Percentiles rank a stretch among this genome's conserved stretches.
Conservation (phyloP, 92 coral and sea anemone genomes). For the Porites evermanni region DNA sequence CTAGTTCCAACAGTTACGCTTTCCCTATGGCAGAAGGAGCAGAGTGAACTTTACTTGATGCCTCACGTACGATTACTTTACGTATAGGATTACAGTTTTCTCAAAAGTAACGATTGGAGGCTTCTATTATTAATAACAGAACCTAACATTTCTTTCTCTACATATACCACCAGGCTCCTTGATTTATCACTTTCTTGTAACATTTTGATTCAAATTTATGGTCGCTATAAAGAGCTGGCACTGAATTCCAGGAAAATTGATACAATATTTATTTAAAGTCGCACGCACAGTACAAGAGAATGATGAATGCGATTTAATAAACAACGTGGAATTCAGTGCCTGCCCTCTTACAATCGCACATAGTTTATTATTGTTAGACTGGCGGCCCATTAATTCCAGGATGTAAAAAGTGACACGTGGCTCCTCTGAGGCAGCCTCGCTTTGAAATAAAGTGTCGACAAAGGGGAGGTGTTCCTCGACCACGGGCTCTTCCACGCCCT, state of each 20-base stretch:
- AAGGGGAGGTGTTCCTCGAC: slow-evolving; percentile 84
- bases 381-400: slow-evolving; percentile 97
- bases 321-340: slow-evolving; percentile 8
- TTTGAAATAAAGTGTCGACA: slow-evolving; percentile 97
- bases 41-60: not conserved
- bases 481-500: slow-evolving; percentile 88
- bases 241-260: slow-evolving; percentile 7
- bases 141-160: not conserved
- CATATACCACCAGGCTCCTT: not conserved
- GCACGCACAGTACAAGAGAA: not conserved
- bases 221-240: not conserved
- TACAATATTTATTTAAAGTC: not conserved
- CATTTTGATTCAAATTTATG: not conserved
- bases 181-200: not conserved
- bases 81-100: not conserved
- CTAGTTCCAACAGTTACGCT: not conserved
- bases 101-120: not conserved
- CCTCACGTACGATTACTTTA: not conserved
- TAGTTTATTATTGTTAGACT: slow-evolving; percentile 37
- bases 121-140: not conserved
- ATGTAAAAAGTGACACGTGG: slow-evolving; percentile 91
- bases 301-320: not conserved
- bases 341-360: not conserved
- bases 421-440: slow-evolving; percentile 96
- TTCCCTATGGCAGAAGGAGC: not conserved